Evolutionary conservation across 1,140 invertebrate genomes (phyloP).

Genomic region (Lordiphosa collinella): DNA sequence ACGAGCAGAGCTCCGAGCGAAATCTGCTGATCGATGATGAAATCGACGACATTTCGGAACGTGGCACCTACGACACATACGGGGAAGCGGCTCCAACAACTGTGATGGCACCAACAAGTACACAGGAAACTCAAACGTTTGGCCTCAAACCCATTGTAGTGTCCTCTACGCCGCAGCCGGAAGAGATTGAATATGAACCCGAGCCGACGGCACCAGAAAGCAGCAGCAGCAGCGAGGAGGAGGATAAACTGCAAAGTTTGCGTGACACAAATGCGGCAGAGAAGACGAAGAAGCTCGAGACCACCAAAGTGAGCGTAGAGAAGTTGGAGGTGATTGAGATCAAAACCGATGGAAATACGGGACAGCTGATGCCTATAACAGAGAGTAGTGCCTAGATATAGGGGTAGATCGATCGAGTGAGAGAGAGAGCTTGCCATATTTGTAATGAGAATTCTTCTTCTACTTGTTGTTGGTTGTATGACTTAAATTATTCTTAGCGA

Average conservation of each 20-base stretch:
- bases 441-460: slow-evolving; percentile 53
- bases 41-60: slow-evolving; percentile 69
- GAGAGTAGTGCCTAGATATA: slow-evolving; percentile 19
- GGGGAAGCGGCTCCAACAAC: slow-evolving; percentile 54
- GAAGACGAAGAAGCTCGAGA: slow-evolving; percentile 28
- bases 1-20: slow-evolving; percentile 72
- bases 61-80: slow-evolving; percentile 57
- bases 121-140: slow-evolving; percentile 31
- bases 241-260: slow-evolving; percentile 52
- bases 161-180: slow-evolving; percentile 52
- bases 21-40: slow-evolving; percentile 75
- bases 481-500: slow-evolving; percentile 69
- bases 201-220: slow-evolving; percentile 25
- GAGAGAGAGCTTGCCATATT: slow-evolving; percentile 70
- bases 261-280: slow-evolving; percentile 47
- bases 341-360: slow-evolving; percentile 68
- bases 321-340: slow-evolving; percentile 79
- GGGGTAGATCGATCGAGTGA: neutral
- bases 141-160: slow-evolving; percentile 58
- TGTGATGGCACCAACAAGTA: slow-evolving; percentile 32
- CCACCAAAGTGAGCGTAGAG: slow-evolving; percentile 68
- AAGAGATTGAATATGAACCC: slow-evolving; percentile 29
- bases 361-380: slow-evolving; percentile 67
- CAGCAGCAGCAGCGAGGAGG: slow-evolving; percentile 30
- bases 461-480: slow-evolving; percentile 27